A percentile compares a stretch with the other conserved stretches of the same genome.
Conservation (phyloP, 2,888 invertebrate genomes). For the Eretmocerus hayati region DNA sequence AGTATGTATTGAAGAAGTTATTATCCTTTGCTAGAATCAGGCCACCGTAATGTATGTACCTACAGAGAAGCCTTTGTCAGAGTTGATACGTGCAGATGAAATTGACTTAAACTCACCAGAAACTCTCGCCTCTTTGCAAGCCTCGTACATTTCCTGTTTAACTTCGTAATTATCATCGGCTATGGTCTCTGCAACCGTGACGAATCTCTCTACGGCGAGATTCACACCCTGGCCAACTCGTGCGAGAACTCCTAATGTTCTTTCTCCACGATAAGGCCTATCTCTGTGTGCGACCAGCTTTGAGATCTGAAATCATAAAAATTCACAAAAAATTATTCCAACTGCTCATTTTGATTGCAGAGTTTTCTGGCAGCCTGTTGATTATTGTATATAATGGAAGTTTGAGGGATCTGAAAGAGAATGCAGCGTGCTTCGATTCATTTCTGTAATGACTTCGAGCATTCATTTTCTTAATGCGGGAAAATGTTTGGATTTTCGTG, state of each 20-base stretch:
- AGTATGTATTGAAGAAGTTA: too few relatives aligned
- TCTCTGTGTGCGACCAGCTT: constrained; percentile 80
- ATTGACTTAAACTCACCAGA: constrained; percentile 64
- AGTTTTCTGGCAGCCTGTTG: too few relatives aligned
- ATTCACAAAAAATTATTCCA: neutral
- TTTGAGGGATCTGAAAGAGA: too few relatives aligned
- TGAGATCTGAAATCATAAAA: constrained; percentile 65
- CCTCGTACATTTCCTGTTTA: constrained; percentile 95
- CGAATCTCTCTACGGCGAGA: constrained; percentile 94
- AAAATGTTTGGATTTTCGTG: too few relatives aligned
- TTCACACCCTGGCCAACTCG: constrained; percentile 94
- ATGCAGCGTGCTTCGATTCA: too few relatives aligned
- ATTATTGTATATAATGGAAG: too few relatives aligned
- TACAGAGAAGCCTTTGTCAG: too few relatives aligned
- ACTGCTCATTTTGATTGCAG: neutral
- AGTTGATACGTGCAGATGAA: too few relatives aligned
- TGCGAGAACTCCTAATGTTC: constrained; percentile 68
- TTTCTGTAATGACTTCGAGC: too few relatives aligned
- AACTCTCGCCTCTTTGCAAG: constrained; percentile 91
- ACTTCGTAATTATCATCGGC: constrained; percentile 98
- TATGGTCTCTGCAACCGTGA: constrained; percentile 96
- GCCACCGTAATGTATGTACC: too few relatives aligned
- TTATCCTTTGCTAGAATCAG: too few relatives aligned
- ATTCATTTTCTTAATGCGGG: too few relatives aligned
- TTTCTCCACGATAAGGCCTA: constrained; percentile 52